A percentile compares a stretch with the other conserved stretches of the same genome.
Evolutionary conservation across 2,113 vertebrate species (phyloP).

Genomic region (Willisornis vidua): DNA sequence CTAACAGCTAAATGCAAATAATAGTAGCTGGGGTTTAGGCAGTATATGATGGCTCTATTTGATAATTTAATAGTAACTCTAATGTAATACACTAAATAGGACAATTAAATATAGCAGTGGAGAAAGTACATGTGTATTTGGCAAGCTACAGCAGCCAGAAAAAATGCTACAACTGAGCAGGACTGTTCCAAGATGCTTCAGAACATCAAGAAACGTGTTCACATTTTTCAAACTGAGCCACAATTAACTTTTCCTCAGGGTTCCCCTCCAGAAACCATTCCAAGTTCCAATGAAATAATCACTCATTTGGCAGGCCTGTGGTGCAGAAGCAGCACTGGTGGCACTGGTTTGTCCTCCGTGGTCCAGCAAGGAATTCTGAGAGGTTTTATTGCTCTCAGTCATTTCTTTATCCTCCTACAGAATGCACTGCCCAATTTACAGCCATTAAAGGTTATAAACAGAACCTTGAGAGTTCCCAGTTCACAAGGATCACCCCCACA

Average conservation of each 20-base stretch:
- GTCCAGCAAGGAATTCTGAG: neutral
- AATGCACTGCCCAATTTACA: neutral
- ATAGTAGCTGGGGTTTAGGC: neutral
- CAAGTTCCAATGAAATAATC: neutral
- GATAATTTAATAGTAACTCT: constrained; percentile 36
- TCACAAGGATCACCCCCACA: neutral
- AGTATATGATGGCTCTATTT: neutral
- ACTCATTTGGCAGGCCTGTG: neutral
- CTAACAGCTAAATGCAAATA: neutral
- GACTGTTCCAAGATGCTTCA: neutral
- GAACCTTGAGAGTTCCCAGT: neutral
- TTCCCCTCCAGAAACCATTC: neutral
- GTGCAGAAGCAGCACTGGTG: neutral
- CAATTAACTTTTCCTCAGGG: neutral
- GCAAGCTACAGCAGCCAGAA: neutral
- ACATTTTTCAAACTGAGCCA: neutral
- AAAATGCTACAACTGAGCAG: neutral
- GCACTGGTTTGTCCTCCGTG: neutral
- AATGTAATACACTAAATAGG: neutral
- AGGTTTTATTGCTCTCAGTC: neutral
- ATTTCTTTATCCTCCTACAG: neutral
- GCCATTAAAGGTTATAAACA: neutral
- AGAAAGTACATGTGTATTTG: neutral
- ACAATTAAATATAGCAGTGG: neutral
- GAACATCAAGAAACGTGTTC: neutral